Conservation (phyloP, 1,140 invertebrate genomes). For the Drosophila sechellia region DNA sequence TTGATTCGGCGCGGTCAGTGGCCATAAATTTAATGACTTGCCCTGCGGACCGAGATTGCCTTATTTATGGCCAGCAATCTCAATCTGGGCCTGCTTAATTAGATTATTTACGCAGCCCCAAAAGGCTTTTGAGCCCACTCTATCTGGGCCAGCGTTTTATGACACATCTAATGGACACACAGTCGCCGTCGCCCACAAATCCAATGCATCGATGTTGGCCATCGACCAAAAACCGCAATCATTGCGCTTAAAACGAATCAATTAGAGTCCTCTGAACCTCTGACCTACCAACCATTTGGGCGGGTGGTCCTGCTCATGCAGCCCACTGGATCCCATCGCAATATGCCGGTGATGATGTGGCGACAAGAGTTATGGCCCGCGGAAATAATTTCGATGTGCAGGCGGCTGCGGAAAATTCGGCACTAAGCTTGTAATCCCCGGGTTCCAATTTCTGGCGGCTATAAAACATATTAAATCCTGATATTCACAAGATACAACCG, state of each 20-base stretch:
- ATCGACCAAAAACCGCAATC: conserved; percentile 55
- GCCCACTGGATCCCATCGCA: background rate
- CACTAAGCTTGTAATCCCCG: conserved; percentile 25
- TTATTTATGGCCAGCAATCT: conserved; percentile 60
- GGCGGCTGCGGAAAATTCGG: conserved; percentile 34
- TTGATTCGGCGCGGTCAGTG: conserved; percentile 63
- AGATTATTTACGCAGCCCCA: conserved; percentile 58
- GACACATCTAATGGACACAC: conserved; percentile 59
- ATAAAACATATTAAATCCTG: conserved; percentile 36
- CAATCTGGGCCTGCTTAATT: conserved; percentile 54
- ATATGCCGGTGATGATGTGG: background rate
- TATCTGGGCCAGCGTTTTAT: conserved; percentile 29
- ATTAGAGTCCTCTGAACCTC: conserved; percentile 41
- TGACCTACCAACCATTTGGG: background rate
- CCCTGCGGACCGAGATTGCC: conserved; percentile 66
- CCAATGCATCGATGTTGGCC: conserved; percentile 41
- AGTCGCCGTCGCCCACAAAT: conserved; percentile 6
- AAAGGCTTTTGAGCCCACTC: conserved; percentile 20
- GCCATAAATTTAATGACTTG: conserved; percentile 76
- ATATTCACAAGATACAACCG: background rate
- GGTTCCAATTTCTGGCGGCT: conserved; percentile 22
- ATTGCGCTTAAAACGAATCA: conserved; percentile 58
- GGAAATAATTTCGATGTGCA: conserved; percentile 36
- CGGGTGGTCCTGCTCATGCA: too few relatives aligned
- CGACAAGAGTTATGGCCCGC: conserved; percentile 29